Evolutionary conservation across 2,113 vertebrate species (phyloP).

Genomic region (Vanacampus margaritifer): DNA sequence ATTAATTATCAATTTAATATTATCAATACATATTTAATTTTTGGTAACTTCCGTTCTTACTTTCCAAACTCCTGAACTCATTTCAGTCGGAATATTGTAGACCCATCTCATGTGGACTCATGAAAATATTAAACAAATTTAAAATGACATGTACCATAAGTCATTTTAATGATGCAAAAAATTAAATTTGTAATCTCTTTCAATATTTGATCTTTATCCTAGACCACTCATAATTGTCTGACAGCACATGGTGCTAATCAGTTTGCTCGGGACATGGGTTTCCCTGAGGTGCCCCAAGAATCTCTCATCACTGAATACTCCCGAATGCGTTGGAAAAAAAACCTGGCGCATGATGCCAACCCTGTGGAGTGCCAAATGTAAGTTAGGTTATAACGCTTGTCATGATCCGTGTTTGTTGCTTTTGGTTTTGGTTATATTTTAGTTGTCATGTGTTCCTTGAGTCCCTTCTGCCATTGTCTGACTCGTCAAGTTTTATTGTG

Average conservation of each 20-base stretch:
- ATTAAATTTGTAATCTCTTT: background rate
- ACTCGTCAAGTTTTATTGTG: too few species aligned
- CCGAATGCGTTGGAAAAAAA: slow-evolving; percentile 77
- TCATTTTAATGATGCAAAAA: background rate
- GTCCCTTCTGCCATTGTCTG: too few species aligned
- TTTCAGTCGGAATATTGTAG: too few species aligned
- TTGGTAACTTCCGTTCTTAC: too few species aligned
- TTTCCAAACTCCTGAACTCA: too few species aligned
- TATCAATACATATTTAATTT: too few species aligned
- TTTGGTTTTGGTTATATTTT: too few species aligned
- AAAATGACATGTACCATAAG: background rate
- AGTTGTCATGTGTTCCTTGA: too few species aligned
- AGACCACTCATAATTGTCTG: slow-evolving; percentile 85
- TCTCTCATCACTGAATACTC: slow-evolving; percentile 83
- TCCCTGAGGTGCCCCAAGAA: slow-evolving; percentile 77
- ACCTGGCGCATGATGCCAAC: slow-evolving; percentile 66
- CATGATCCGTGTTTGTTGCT: too few species aligned
- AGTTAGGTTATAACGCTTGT: background rate
- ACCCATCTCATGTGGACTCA: background rate
- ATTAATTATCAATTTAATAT: too few species aligned
- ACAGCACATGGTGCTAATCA: slow-evolving; percentile 79
- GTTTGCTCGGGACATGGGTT: slow-evolving; percentile 82
- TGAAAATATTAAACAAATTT: background rate
- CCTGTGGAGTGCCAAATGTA: slow-evolving; percentile 79
- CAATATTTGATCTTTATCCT: slow-evolving; percentile 13